phyloP scores from a whole-genome alignment of 2,888 invertebrate species.

The Zeuzera pyrina region DNA sequence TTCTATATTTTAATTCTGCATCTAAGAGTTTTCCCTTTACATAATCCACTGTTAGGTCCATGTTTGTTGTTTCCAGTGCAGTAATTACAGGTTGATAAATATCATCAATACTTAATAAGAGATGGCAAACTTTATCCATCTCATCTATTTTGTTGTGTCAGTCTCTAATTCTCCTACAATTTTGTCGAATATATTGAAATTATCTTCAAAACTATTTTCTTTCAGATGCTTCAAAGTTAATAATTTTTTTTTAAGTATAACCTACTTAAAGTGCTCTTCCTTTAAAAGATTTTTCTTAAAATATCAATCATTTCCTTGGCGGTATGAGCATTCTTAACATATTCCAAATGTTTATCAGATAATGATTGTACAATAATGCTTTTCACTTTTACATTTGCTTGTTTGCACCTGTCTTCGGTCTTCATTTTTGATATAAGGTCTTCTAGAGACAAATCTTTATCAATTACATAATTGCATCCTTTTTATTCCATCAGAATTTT shows the following conservation, averaged over 20 bases:
- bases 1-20: background rate
- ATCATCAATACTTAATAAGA: background rate
- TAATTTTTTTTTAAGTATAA: background rate
- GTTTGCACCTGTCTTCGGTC: background rate
- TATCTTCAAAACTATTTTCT: background rate
- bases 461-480: background rate
- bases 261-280: background rate
- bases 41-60: background rate
- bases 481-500: background rate
- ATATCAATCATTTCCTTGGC: background rate
- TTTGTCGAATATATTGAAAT: background rate
- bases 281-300: background rate
- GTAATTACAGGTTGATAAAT: background rate
- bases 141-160: background rate
- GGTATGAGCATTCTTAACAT: background rate
- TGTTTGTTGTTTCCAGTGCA: background rate
- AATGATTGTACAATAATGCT: background rate
- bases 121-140: background rate
- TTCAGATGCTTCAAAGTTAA: background rate
- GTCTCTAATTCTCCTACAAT: background rate
- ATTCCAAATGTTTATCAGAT: background rate
- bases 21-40: background rate
- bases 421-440: background rate
- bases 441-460: background rate
- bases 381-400: background rate